These are phyloP conservation scores for Myripristis jacobus DNA, from an alignment of 2,797 vertebrate species.

Conservation along the genomic window DNA sequence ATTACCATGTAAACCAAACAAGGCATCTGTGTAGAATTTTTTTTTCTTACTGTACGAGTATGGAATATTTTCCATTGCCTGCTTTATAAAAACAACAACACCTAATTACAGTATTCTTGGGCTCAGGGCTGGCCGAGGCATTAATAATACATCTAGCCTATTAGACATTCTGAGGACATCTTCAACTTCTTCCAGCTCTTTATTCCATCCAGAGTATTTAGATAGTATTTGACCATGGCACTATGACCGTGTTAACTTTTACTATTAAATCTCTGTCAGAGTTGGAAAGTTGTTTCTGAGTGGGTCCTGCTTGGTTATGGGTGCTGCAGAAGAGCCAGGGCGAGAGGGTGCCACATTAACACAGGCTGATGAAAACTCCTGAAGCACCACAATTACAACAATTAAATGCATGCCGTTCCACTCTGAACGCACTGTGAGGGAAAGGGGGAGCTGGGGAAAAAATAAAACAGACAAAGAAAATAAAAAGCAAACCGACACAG, in stretches of 20 bases:
- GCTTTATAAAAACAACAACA: constrained; percentile 76
- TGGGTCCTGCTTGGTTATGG: constrained; percentile 21
- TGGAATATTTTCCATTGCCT: constrained; percentile 63
- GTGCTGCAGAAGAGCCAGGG: not conserved
- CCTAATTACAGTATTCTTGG: constrained; percentile 72
- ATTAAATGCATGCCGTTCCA: constrained; percentile 62
- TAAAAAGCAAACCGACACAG: constrained; percentile 38
- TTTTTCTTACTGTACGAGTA: constrained; percentile 50
- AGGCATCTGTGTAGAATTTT: constrained; percentile 68
- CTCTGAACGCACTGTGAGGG: constrained; percentile 32
- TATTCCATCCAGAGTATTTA: constrained; percentile 66
- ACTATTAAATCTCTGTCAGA: constrained; percentile 61
- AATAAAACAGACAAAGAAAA: constrained; percentile 21
- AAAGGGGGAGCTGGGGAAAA: not conserved
- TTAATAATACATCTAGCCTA: constrained; percentile 77
- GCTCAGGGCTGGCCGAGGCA: constrained; percentile 60
- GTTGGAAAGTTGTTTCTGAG: not conserved
- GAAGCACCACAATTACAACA: constrained; percentile 71
- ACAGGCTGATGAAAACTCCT: constrained; percentile 52
- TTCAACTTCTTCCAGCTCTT: constrained; percentile 48
- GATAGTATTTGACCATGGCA: constrained; percentile 54
- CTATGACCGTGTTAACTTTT: constrained; percentile 57
- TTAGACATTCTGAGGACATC: constrained; percentile 70
- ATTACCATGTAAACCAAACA: constrained; percentile 79
- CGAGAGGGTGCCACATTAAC: not conserved